These are phyloP conservation scores for Phalacrocorax carbo DNA, from an alignment of 2,113 vertebrate species.

Conservation along the genomic window DNA sequence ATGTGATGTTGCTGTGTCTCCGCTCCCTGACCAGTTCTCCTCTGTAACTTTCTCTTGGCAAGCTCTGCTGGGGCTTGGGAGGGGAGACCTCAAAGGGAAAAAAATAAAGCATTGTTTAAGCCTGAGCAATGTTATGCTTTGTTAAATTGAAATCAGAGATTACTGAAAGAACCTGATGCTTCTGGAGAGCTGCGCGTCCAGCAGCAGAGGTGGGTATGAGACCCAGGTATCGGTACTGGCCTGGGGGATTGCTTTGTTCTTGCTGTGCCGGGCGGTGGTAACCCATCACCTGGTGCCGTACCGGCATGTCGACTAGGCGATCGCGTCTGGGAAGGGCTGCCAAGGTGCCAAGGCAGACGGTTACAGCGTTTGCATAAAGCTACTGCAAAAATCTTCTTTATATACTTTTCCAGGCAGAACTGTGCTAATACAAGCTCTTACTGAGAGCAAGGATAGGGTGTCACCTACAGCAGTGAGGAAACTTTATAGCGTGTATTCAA, in stretches of 20 bases:
- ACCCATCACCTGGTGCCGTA: accelerated
- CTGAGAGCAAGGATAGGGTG: neutral
- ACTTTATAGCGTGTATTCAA: neutral
- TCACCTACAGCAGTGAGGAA: neutral
- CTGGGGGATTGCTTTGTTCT: accelerated
- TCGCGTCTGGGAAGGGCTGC: neutral
- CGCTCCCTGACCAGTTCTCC: neutral
- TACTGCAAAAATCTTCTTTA: neutral
- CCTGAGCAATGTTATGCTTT: neutral
- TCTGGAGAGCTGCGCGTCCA: neutral
- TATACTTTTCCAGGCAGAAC: neutral
- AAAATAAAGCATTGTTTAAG: neutral
- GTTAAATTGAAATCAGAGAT: neutral
- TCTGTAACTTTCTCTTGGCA: neutral
- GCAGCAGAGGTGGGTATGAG: neutral
- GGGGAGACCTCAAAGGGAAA: neutral
- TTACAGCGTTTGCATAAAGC: neutral
- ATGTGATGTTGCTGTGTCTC: accelerated
- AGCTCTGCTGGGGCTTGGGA: neutral
- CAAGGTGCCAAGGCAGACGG: neutral
- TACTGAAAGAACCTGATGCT: neutral
- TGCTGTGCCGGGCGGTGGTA: too few species aligned
- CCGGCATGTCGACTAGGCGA: neutral
- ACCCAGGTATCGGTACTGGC: accelerated
- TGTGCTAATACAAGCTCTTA: neutral